Evolutionary conservation across 1,140 invertebrate genomes (phyloP).

Genomic region (Bombus superbus): DNA sequence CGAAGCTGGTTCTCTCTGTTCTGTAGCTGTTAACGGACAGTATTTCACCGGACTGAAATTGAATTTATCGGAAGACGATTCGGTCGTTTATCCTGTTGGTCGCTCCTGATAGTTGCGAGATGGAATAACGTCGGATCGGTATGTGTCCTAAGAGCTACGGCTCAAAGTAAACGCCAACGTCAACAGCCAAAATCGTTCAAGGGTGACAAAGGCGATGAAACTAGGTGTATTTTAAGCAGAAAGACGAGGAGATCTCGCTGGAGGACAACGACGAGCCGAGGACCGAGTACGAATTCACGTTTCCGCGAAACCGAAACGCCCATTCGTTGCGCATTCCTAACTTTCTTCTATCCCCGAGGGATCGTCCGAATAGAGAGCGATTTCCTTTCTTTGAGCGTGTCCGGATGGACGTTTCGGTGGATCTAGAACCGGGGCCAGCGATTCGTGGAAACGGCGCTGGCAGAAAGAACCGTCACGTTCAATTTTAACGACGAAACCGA

Average conservation of each 20-base stretch:
- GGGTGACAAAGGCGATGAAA: no score
- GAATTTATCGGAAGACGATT: no score
- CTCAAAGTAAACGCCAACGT: no score
- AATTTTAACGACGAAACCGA: constrained; percentile 73
- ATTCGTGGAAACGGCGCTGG: constrained; percentile 61
- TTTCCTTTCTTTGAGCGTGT: constrained; percentile 24
- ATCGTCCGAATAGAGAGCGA: constrained; percentile 35
- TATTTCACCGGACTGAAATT: no score
- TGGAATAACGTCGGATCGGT: no score
- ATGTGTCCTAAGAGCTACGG: no score
- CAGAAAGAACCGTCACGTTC: constrained; percentile 50
- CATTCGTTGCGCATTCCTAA: constrained; percentile 40
- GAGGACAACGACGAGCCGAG: neutral
- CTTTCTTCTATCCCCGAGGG: constrained; percentile 53
- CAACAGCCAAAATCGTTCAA: no score
- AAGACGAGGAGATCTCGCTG: neutral
- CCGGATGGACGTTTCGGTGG: neutral
- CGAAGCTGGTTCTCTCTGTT: no score
- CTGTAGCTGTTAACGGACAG: no score
- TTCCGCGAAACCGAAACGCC: constrained; percentile 47
- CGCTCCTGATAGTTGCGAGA: no score
- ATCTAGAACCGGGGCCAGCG: constrained; percentile 21
- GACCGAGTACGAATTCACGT: neutral
- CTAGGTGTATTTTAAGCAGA: neutral
- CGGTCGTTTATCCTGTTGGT: no score